Evolutionary conservation across 2,888 invertebrate genomes (phyloP).

Genomic region (Merodon equestris): DNA sequence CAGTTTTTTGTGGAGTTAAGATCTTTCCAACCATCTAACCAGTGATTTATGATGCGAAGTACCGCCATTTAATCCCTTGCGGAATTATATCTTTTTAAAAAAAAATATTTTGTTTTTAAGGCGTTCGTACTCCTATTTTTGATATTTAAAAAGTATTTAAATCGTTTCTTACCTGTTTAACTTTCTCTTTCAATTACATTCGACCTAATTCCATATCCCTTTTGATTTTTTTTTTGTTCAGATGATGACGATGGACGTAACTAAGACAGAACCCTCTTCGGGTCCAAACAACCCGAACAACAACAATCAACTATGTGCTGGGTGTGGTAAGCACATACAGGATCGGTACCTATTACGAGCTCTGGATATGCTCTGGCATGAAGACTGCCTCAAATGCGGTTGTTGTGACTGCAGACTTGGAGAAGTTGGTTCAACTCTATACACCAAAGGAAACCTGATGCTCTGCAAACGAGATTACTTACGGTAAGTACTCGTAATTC

Average conservation of each 20-base stretch:
- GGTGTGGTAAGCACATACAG: constrained; percentile 95
- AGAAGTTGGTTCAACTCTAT: constrained; percentile 96
- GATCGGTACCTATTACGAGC: constrained; percentile 95
- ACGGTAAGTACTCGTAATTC: constrained; percentile 82
- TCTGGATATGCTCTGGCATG: constrained; percentile 97
- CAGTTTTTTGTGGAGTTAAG: constrained; percentile 52
- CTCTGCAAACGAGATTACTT: constrained; percentile 97
- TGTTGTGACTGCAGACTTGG: constrained; percentile 98
- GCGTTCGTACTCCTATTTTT: no score
- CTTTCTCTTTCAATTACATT: constrained; percentile 35
- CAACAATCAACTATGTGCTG: constrained; percentile 89
- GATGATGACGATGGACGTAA: constrained; percentile 93
- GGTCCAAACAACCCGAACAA: constrained; percentile 78
- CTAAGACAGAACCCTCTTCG: constrained; percentile 84
- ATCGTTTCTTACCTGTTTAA: not conserved
- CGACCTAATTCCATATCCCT: constrained; percentile 17
- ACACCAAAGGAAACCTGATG: constrained; percentile 96
- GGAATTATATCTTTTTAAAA: no score
- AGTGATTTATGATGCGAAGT: constrained; percentile 58
- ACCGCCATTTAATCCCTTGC: constrained; percentile 53
- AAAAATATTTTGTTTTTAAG: constrained; percentile 39
- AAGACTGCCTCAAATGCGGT: constrained; percentile 97
- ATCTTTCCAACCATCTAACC: constrained; percentile 55
- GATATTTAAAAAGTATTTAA: no score
- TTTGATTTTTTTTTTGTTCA: constrained; percentile 57